These are phyloP conservation scores for Cynopterus sphinx DNA, from an alignment of 2,797 vertebrate genomes.

Conservation along the genomic window DNA sequence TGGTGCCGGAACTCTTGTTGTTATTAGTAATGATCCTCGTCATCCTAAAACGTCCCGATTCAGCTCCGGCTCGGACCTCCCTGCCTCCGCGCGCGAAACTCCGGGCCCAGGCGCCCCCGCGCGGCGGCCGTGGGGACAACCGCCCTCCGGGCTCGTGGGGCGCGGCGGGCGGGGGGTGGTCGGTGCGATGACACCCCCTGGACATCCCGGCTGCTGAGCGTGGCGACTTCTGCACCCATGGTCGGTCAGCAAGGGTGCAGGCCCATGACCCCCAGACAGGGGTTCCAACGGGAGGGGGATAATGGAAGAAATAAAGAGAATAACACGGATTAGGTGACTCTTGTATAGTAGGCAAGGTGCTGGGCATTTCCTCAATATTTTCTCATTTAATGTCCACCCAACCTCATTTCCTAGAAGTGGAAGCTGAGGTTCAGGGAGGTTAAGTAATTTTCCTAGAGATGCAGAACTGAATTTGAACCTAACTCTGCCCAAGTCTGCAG, in stretches of 20 bases:
- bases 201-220: neutral
- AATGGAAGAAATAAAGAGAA: neutral
- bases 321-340: neutral
- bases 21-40: neutral
- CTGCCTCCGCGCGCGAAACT: neutral
- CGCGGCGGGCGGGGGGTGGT: neutral
- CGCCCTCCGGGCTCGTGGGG: neutral
- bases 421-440: neutral
- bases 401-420: neutral
- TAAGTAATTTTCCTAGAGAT: neutral
- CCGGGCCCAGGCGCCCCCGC: slow-evolving; percentile 11
- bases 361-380: neutral
- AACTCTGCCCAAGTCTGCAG: neutral
- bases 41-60: neutral
- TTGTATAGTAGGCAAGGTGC: neutral
- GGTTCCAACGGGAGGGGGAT: rapidly evolving
- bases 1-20: neutral
- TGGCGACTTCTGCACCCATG: rapidly evolving
- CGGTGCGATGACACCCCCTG: neutral
- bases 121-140: neutral
- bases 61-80: neutral
- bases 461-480: neutral
- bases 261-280: neutral
- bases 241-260: neutral
- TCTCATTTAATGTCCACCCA: neutral